Evolutionary conservation across 2,113 vertebrate species (phyloP), one percentile per base, ranked within the genome.

Genomic region (Actenoides lindsayi): DNA sequence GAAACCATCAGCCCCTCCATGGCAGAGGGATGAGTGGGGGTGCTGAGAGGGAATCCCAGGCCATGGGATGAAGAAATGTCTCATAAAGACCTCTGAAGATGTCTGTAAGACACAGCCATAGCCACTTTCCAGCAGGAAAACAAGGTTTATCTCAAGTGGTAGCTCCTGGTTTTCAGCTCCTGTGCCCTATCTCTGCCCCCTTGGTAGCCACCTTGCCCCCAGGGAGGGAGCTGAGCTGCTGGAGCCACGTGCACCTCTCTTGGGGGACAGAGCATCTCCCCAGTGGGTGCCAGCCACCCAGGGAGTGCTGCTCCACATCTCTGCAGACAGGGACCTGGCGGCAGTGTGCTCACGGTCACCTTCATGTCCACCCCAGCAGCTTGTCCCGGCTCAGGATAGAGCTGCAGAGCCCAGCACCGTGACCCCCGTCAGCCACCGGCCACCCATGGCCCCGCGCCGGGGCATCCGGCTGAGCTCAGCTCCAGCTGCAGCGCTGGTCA

Each of bases 381-480:
- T 63, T 2, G 44, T 60, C 44, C 53, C 1, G 1, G 67, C 39
- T 25, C 46, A 1, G 83, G 54, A 53, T 0, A 16, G n/a, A 17
- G 69, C 13, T 1, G 13, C 35, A 3, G 4, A 16, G 39, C 69
- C 7, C 3, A 10, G 79, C 16, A 2, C 65, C 11, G 1, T 3
- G 11, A 54, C 35, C 71, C 71, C 56, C 24, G 8, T 41, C 54
- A 9, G 33, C 53, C 3, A 13, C 42, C 35, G 3, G 21, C 27
- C 51, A 13, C 30, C 73, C 11, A 1, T 5, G 65, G 67, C 86
- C 64, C 28, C 4, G 9, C 3, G n/a, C 75, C 6, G 3, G 16
- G 59, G 63, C 7, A 6, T 24, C 21, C 13, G 79, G 77, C 67
- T 90, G 95, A 90, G 96, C 91, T 95, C 95, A 94, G 89, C 92